These are phyloP conservation scores for Nymphalis c-album DNA, from an alignment of 2,888 invertebrate species.

Conservation along the genomic window DNA sequence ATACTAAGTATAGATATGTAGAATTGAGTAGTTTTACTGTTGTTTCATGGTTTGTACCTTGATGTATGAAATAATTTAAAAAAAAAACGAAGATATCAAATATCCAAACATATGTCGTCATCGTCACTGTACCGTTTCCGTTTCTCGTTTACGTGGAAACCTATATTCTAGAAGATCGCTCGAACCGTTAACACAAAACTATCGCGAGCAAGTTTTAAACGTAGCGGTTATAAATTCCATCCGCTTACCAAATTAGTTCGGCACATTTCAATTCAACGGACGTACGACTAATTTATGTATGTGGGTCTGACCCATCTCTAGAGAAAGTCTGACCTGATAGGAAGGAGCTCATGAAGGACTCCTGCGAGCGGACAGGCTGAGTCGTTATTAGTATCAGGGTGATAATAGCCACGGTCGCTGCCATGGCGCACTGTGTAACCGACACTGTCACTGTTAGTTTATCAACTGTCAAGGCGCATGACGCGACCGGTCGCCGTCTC, in stretches of 20 bases:
- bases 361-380: conserved; percentile 71
- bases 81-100: not conserved
- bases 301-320: conserved; percentile 34
- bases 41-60: not conserved
- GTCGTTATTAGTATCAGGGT: conserved; percentile 52
- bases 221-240: conserved; percentile 35
- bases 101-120: not conserved
- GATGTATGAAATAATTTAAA: not conserved
- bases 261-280: conserved; percentile 35
- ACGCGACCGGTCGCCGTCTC: conserved; percentile 60
- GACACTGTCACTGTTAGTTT: conserved; percentile 36
- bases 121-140: conserved; percentile 5
- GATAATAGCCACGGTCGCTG: conserved; percentile 51
- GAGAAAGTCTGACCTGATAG: conserved; percentile 83
- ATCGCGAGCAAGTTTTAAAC: conserved; percentile 14
- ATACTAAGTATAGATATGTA: too few species aligned
- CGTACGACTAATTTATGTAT: conserved; percentile 36
- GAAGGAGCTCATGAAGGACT: conserved; percentile 90
- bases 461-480: conserved; percentile 53
- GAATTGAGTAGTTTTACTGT: too few species aligned
- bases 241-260: conserved; percentile 39
- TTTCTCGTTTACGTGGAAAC: conserved; percentile 21
- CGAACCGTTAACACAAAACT: conserved; percentile 21
- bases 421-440: conserved; percentile 56
- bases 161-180: conserved; percentile 18